Evolutionary conservation across 2,888 invertebrate species (phyloP).

Genomic region (Synergus laeviventris): DNA sequence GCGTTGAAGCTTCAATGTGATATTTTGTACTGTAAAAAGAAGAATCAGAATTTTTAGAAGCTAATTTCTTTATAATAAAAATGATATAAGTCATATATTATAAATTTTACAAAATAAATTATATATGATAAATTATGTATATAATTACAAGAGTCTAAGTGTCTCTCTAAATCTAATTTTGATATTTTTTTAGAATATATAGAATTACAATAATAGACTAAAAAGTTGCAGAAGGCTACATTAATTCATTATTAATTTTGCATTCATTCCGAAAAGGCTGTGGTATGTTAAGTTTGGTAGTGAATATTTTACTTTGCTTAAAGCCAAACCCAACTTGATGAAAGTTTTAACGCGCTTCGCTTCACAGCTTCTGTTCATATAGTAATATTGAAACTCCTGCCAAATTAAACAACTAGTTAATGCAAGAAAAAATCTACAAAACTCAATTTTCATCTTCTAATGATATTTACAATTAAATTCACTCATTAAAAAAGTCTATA

Average conservation of each 20-base stretch:
- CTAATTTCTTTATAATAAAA: neutral
- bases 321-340: neutral
- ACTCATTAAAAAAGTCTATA: neutral
- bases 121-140: neutral
- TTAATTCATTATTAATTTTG: neutral
- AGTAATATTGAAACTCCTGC: neutral
- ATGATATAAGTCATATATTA: neutral
- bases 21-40: neutral
- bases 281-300: slow-evolving; percentile 3
- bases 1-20: neutral
- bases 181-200: neutral
- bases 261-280: neutral
- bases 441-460: neutral
- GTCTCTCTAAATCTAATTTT: neutral
- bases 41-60: neutral
- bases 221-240: neutral
- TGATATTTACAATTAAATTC: neutral
- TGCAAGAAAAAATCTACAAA: neutral
- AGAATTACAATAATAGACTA: neutral
- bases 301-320: slow-evolving; percentile 13
- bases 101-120: neutral
- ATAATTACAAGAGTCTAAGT: neutral
- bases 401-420: neutral
- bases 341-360: neutral
- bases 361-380: neutral